Base-by-base conservation (phyloP, 2,888 invertebrate genomes). In the Drosophila phalerata region DNA sequence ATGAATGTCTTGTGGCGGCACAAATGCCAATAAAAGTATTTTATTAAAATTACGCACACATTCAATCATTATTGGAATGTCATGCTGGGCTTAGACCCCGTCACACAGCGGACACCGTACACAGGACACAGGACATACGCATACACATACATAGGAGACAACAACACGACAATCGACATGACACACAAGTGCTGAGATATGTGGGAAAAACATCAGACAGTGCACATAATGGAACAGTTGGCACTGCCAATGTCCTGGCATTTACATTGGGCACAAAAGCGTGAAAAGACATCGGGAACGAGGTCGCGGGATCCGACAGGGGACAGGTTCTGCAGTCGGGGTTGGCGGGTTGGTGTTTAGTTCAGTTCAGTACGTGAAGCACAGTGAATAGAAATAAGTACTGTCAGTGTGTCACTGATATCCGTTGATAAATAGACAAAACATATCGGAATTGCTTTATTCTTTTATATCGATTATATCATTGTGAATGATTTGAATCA, bases 21-120 rank as follows among this genome's bases (percentile, higher is more conserved):
- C 84, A 83, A 86, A 88, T 88, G 85, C 85, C 89, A 86, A 88
- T 88, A 79, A 85, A 88, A 88, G 87, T 86, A 85, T 85, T 85
- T 88, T 85, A 85, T 85, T 84, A 85, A 85, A 85, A 86, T 88
- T 88, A 86, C 85, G 75, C 87, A 86, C 89, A 86, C 81, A 85
- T 86, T 85, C 87, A 88, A 88, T 88, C 85, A 86, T 88, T 85
- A 85, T 88, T 84, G 85, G 85, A 86, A 88, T 85, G 87, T 81
- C 88, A 72, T 74, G 73, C 65, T 58, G 72, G 68, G 73, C 81
- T 75, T 66, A 68, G 70, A 49, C 52, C 37, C 43, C 25, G 49
- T 61, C 53, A 55, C 43, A 37, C 40, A 55, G n/a, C 42, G 8
- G 22, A 32, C 62, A 22, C 51, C 40, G 53, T 52, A 38, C 32